A percentile compares a stretch with the other conserved stretches of the same genome.
phyloP scores from a whole-genome alignment of 53 echinoderm and acorn worm genomes.

The Hippasteria phrygiana region DNA sequence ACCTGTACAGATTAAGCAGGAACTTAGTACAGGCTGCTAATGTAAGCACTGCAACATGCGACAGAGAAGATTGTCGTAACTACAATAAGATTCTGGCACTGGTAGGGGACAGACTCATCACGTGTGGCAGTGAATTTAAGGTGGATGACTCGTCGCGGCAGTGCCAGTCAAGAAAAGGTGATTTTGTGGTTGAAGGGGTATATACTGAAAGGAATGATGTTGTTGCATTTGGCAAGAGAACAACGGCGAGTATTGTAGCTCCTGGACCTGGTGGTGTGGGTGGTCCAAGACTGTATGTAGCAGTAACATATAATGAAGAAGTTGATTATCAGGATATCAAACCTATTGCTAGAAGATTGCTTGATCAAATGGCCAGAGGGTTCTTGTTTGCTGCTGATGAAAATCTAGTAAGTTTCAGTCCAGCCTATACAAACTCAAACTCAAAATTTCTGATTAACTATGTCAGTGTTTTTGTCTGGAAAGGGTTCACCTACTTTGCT shows the following conservation, averaged over 20 bases:
- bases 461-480: constrained; percentile 17
- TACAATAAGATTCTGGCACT: constrained; percentile 67
- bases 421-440: neutral
- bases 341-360: constrained; percentile 5
- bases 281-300: constrained; percentile 31
- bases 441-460: neutral
- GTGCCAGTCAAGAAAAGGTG: constrained; percentile 41
- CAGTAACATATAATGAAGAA: neutral
- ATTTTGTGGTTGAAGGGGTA: neutral
- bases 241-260: constrained; percentile 53
- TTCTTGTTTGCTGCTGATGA: neutral
- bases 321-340: neutral
- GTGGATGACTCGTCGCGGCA: neutral
- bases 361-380: neutral
- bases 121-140: constrained; percentile 49
- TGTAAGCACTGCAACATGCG: constrained; percentile 7
- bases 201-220: neutral
- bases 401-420: neutral
- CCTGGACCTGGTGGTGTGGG: neutral
- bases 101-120: constrained; percentile 39
- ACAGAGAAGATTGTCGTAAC: constrained; percentile 23
- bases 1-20: constrained; percentile 27
- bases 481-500: constrained; percentile 56
- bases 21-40: constrained; percentile 43
- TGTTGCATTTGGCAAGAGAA: constrained; percentile 31